Evolutionary conservation across 1,140 invertebrate genomes (phyloP).

Genomic region (Lethocerus indicus): DNA sequence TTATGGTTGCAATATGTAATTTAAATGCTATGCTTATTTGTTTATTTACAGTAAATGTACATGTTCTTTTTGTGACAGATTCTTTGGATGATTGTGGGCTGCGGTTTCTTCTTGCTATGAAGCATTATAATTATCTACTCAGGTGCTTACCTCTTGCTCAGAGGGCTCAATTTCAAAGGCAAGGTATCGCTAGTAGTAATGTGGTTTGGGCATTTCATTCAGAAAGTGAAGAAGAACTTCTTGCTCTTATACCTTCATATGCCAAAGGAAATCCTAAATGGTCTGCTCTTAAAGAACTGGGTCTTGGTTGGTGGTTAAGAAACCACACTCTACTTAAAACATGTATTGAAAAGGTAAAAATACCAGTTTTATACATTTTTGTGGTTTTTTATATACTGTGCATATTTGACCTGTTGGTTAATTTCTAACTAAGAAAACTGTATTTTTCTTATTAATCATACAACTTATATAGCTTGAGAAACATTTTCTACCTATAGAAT

Average conservation of each 20-base stretch:
- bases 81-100: constrained; percentile 95
- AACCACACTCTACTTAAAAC: constrained; percentile 66
- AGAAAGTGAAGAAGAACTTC: constrained; percentile 88
- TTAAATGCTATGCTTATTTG: too few relatives aligned
- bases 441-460: too few relatives aligned
- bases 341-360: constrained; percentile 72
- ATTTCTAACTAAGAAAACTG: too few relatives aligned
- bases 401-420: too few relatives aligned
- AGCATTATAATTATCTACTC: constrained; percentile 91
- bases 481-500: too few relatives aligned
- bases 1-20: too few relatives aligned
- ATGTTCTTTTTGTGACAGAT: constrained; percentile 32
- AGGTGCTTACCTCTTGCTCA: constrained; percentile 79
- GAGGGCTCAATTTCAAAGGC: constrained; percentile 66
- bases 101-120: constrained; percentile 90
- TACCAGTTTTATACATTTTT: too few relatives aligned
- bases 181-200: constrained; percentile 82
- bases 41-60: background rate
- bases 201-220: constrained; percentile 99
- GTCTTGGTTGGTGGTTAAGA: constrained; percentile 90
- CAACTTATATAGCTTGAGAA: too few relatives aligned
- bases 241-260: constrained; percentile 78
- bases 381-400: too few relatives aligned
- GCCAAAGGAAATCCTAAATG: constrained; percentile 71
- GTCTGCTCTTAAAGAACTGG: constrained; percentile 79